Base-by-base conservation (phyloP, 30 jellyfish, hydroid and myxozoan genomes). In the Nemopilema nomurai region DNA sequence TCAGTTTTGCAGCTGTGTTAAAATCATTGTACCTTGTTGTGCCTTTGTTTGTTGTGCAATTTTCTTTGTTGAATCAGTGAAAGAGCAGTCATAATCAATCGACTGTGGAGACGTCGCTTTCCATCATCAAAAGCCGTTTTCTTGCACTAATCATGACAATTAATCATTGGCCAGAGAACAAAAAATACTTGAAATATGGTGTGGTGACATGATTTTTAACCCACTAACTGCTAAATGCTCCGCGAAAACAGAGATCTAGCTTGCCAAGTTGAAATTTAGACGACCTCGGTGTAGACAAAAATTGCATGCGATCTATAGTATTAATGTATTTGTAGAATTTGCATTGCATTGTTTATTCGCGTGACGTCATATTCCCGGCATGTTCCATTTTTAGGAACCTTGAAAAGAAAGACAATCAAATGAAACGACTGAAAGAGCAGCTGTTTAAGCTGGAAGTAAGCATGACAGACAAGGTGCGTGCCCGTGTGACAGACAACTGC, bases 391-490 rank as follows among this genome's bases (percentile, higher is more conserved):
- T 8, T 74, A 89, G 90, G 50, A 28, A 41, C 41, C 71, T 96
- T 31, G 99, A 96, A 33, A 53, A 65, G 29, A 96, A 90, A 77
- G 96, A 91, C 87, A 84, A 65, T 49, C 97, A 96, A 49, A 24
- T 91, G 64, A 76, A 71, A 51, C 71, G 97, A n/a, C 84, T 87
- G n/a, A 92, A 96, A 50, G 99, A 96, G 66, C 98, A 91, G 71
- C 91, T 80, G 1, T 92, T 91, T 83, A 96, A 96, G 69, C 85
- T 96, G 67, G 98, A 96, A 91, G 97, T 96, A 49, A 91, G 87
- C 92, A 84, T 91, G 96, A 96, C 99, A 0, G 99, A 96, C 83
- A 90, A 95, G 97, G 99, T 95, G 62, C 65, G 80, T 28, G 0
- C 29, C 0, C 33, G 32, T 76, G 27, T 51, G 21, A 13, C 13